phyloP scores from a whole-genome alignment of 2,113 vertebrate genomes.

The Procapra przewalskii region DNA sequence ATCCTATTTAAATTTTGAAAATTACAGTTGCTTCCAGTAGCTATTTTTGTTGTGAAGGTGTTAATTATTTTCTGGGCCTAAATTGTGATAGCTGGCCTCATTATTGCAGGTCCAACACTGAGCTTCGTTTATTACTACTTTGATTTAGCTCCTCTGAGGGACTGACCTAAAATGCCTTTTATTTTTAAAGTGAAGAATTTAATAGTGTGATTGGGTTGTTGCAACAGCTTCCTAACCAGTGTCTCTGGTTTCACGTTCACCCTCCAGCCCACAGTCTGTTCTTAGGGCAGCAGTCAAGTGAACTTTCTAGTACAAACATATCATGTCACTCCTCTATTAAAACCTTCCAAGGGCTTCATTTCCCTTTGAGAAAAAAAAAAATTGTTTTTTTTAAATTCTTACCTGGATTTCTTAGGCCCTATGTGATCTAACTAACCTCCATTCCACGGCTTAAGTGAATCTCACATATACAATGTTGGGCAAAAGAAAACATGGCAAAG shows the following conservation, averaged over 20 bases:
- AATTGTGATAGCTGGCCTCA: conserved; percentile 31
- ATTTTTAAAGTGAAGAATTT: conserved; percentile 23
- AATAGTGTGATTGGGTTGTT: neutral
- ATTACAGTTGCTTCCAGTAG: conserved; percentile 18
- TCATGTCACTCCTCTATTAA: neutral
- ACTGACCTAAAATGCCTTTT: conserved; percentile 54
- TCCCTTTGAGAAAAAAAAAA: neutral
- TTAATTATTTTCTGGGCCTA: conserved; percentile 58
- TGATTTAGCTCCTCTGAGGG: conserved; percentile 39
- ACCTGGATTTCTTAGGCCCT: neutral
- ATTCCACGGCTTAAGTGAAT: neutral
- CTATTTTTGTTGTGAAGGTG: conserved; percentile 46
- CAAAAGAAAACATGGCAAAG: neutral
- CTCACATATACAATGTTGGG: neutral
- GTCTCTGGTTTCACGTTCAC: neutral
- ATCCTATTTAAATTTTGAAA: conserved; percentile 13
- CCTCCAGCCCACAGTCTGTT: neutral
- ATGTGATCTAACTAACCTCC: neutral
- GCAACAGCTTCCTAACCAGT: neutral
- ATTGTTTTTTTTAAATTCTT: neutral
- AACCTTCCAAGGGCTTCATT: neutral
- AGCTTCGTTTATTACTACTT: conserved; percentile 3
- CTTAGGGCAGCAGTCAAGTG: neutral
- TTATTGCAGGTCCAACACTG: neutral
- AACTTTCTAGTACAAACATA: neutral